Conservation (phyloP, 1,140 invertebrate genomes). For the Callitettix versicolor region DNA sequence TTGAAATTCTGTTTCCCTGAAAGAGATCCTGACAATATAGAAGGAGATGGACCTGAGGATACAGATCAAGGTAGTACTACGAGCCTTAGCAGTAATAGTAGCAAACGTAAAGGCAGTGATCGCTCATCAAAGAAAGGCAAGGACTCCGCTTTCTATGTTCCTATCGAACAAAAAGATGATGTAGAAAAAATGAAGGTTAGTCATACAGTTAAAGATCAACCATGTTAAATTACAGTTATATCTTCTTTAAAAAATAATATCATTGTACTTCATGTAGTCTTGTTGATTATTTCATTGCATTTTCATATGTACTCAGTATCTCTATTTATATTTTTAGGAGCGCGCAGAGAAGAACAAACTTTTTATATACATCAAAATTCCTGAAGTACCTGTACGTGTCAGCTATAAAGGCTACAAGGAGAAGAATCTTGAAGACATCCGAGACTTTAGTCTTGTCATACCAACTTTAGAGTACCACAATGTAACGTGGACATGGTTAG, state of each 20-base stretch:
- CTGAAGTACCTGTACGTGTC: conserved; percentile 89
- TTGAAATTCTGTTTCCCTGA: conserved; percentile 98
- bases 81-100: conserved; percentile 31
- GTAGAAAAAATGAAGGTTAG: conserved; percentile 93
- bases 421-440: conserved; percentile 93
- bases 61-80: conserved; percentile 40
- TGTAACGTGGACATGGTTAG: conserved; percentile 99
- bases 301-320: background rate
- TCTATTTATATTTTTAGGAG: conserved; percentile 45
- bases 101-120: conserved; percentile 39
- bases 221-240: no score
- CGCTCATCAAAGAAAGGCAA: conserved; percentile 39
- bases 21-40: conserved; percentile 73
- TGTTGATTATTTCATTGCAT: no score
- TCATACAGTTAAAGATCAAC: conserved; percentile 7
- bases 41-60: conserved; percentile 52
- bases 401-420: conserved; percentile 96
- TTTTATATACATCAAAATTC: conserved; percentile 97
- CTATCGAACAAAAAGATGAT: conserved; percentile 77
- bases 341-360: conserved; percentile 96
- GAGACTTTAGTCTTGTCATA: conserved; percentile 86
- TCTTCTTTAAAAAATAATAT: no score
- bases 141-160: conserved; percentile 81
- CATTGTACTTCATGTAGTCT: no score
- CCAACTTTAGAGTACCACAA: conserved; percentile 97